Conservation (phyloP, 1,140 invertebrate species). For the Nylanderia fulva region DNA sequence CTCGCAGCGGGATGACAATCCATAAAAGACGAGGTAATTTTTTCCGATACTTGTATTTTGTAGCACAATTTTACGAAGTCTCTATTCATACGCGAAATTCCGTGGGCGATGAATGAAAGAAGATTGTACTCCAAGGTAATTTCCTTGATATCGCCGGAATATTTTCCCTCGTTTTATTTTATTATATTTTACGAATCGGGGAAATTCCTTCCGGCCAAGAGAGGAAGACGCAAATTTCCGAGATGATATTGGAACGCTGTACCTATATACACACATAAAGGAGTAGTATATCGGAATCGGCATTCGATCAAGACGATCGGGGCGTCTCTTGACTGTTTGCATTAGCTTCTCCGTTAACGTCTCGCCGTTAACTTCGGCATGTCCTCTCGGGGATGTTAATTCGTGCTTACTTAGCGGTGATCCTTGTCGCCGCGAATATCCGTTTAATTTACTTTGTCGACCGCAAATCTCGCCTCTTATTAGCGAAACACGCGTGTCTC, state of each 20-base stretch:
- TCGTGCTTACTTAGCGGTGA: slow-evolving; percentile 32
- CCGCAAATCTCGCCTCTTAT: slow-evolving; percentile 19
- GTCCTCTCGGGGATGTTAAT: slow-evolving; percentile 50
- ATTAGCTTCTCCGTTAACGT: background rate
- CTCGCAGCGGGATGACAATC: background rate
- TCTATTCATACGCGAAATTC: background rate
- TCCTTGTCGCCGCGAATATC: slow-evolving; percentile 39
- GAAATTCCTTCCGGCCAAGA: background rate
- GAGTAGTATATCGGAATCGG: slow-evolving; percentile 30
- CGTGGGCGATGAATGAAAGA: background rate
- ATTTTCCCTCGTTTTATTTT: background rate
- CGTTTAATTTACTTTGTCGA: slow-evolving; percentile 52
- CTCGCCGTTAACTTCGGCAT: slow-evolving; percentile 38
- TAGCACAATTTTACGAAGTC: background rate
- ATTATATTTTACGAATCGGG: background rate
- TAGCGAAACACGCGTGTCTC: slow-evolving; percentile 5
- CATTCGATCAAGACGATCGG: slow-evolving; percentile 40
- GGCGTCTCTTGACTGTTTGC: background rate
- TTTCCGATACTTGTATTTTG: background rate
- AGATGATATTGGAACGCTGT: slow-evolving; percentile 11
- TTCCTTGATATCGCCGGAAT: background rate
- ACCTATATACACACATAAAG: too few species aligned
- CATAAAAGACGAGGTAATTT: background rate
- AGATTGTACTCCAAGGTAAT: background rate
- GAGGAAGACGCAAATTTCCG: slow-evolving; percentile 15